Evolutionary conservation across 2,113 vertebrate genomes (phyloP), one percentile per base, ranked within the genome.

Genomic region (Polypterus bichir): DNA sequence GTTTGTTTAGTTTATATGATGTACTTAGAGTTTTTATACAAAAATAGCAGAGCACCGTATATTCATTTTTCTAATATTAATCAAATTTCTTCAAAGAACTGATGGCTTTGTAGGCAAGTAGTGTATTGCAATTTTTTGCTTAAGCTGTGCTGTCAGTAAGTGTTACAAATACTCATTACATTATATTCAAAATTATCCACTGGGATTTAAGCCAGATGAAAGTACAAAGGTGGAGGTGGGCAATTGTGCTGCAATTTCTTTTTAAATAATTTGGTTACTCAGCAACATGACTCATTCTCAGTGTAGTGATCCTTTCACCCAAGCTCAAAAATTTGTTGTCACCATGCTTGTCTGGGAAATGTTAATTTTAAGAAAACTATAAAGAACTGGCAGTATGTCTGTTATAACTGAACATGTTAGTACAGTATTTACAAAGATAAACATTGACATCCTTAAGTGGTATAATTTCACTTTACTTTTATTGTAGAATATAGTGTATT

Each of bases 271-370:
- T 71, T 66, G 71, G 66, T 80, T 54, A 66, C 77, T 73, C 77
- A 75, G 71, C 74, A 74, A 80, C 79, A 70, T 63, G 67, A 71
- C 59, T 49, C 79, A 75, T 73, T 83, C 80, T 79, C 73, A 69
- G 65, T 76, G 76, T 74, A 77, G 69, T 74, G 68, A 71, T 58
- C 83, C 81, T 82, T 80, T 86, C 81, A 86, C 81, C 81, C 49
- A 59, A 58, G 59, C 49, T 48, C 48, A 62, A 67, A 74, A 69
- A 77, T 83, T 77, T 84, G 80, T 83, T 81, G 74, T 80, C 75
- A 27, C 27, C 27, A 27, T 27, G 27, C 27, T 27, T 27, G 27
- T 27, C 27, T 27, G 27, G 27, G 27, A 27, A 27, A 27, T 27
- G 27, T 27, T 27, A 27, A 27, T 27, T 27, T 27, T 27, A 27